Evolutionary conservation across 1,140 invertebrate genomes (phyloP).

Genomic region (Apis florea): DNA sequence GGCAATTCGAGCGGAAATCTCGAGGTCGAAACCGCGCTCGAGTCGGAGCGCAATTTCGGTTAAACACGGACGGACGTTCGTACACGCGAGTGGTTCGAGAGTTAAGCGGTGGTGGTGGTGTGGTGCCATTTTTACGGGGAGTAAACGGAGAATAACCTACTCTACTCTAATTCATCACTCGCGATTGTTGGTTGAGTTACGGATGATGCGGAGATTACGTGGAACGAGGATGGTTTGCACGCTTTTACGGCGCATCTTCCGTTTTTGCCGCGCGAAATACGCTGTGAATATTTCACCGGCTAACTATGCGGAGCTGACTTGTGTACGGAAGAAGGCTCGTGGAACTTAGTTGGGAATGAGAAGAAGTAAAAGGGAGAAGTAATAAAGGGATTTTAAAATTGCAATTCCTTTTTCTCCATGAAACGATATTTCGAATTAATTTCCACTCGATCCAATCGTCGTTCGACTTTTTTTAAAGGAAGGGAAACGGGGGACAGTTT

Average conservation of each 20-base stretch:
- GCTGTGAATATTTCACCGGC: not conserved
- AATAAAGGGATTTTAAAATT: not conserved
- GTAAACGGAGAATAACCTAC: not conserved
- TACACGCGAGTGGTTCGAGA: not conserved
- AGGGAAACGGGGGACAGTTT: slow-evolving; percentile 31
- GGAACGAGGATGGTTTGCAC: not conserved
- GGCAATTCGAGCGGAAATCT: not conserved
- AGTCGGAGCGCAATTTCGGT: not conserved
- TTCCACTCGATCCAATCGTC: too few species aligned
- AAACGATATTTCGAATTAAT: too few species aligned
- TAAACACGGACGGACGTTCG: not conserved
- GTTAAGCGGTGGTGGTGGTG: not conserved
- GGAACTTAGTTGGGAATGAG: not conserved
- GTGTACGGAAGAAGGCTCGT: too few species aligned
- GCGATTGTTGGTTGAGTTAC: not conserved
- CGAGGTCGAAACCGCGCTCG: not conserved
- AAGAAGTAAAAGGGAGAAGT: not conserved
- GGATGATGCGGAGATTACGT: not conserved
- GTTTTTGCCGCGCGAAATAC: not conserved
- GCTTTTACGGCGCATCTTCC: not conserved
- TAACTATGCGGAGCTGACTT: not conserved
- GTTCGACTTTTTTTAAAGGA: too few species aligned
- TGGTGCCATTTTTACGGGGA: not conserved
- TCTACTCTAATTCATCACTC: not conserved
- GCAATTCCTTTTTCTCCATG: too few species aligned